Evolutionary conservation across 1,140 invertebrate genomes (phyloP).

Genomic region (Amphibalanus amphitrite): DNA sequence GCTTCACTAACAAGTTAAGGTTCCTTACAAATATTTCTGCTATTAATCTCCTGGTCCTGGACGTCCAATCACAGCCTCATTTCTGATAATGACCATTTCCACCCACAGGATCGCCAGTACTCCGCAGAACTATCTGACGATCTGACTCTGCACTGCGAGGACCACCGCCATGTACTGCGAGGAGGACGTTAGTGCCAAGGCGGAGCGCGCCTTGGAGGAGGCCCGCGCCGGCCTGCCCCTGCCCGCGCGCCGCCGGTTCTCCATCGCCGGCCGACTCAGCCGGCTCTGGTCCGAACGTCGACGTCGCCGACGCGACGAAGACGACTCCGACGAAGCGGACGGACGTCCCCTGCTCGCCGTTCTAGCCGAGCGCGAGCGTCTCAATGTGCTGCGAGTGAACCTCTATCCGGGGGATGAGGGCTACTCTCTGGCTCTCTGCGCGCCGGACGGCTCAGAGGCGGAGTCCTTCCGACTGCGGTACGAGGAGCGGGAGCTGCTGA

Average conservation of each 20-base stretch:
- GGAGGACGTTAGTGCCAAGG: background rate
- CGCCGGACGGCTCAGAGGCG: slow-evolving; percentile 30
- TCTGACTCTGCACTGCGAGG: no score
- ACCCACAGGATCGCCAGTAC: no score
- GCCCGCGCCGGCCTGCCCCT: background rate
- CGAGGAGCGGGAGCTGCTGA: slow-evolving; percentile 36
- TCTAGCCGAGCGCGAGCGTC: slow-evolving; percentile 58
- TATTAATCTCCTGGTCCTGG: no score
- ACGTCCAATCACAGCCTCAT: no score
- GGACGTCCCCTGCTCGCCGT: slow-evolving; percentile 45
- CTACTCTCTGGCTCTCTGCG: slow-evolving; percentile 61
- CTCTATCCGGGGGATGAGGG: slow-evolving; percentile 80
- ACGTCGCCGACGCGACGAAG: background rate
- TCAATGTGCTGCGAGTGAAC: slow-evolving; percentile 77
- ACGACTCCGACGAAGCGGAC: background rate
- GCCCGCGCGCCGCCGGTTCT: no score
- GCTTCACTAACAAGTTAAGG: no score
- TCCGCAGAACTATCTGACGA: no score
- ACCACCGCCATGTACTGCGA: background rate
- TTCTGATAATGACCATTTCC: no score
- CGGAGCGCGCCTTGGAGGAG: background rate
- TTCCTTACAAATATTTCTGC: no score
- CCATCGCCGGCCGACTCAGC: background rate
- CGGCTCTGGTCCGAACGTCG: background rate
- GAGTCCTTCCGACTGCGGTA: slow-evolving; percentile 33